Evolutionary conservation across 2,797 vertebrate genomes (phyloP), one percentile per base, ranked within the genome.

Genomic region (Zalophus californianus): DNA sequence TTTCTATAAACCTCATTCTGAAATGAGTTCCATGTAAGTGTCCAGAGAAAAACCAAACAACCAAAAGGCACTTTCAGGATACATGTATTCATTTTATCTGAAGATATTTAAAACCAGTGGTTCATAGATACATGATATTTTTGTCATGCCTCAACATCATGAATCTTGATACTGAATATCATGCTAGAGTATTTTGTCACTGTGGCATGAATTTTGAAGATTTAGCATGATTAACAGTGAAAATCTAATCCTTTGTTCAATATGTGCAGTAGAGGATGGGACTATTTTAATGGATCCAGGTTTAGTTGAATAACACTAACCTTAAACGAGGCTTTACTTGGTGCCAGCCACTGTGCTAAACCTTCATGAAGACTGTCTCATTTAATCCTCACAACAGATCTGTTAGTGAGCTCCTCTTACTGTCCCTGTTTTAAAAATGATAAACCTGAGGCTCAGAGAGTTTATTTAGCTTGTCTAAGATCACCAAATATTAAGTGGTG

Each of bases 1-100:
- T 97, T 96, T 93, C 58, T 93, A 13, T 44, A 86, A 96, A 58
- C 1, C 58, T 87, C 32, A 29, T 82, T 86, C 44, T 95, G 41
- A 72, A 86, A 27, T 77, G 56, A 78, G 12, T 78, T 94, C 86
- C 32, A 23, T 41, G n/a, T 72, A 56, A 79, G 2, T 64, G 66
- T 89, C 73, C 79, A 68, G 25, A n/a, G 78, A 70, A 73, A 78
- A 90, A 35, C n/a, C 27, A 58, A 70, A 38, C 60, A 86, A 80
- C 7, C 9, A 38, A 78, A 88, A 95, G 58, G 3, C 21, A 32
- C 70, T 80, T 66, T 50, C 7, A 75, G 52, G 58, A 77, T 48
- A 27, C 38, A 25, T 78, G 27, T 38, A 20, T 58, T 72, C 29
- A 25, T 90, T 83, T 96, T 83, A 60, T 91, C 87, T 83, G 54